Base-by-base conservation (phyloP, 2,888 invertebrate genomes). In the Hydraecia micacea region DNA sequence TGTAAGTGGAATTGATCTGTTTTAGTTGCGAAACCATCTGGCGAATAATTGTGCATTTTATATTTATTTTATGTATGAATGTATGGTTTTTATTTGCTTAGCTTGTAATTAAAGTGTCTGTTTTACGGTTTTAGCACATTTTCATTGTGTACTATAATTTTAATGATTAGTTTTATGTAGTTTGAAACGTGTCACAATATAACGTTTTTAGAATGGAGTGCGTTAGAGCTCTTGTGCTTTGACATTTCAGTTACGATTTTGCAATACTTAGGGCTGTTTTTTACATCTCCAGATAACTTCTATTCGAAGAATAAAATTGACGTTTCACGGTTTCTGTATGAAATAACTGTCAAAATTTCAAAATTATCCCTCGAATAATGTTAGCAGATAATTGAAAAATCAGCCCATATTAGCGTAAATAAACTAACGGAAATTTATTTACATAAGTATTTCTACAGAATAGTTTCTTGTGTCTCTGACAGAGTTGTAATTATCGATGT, bases 1-100 rank as follows among this genome's bases (percentile, higher is more conserved):
- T 77, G 82, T 86, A 79, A 86, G 86, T 87, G 9, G 0, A 82
- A 52, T 39, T 73, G 0, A 49, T 60, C 6, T 42, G 36, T 74
- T 72, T 62, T 46, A 13, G 8, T 70, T 39, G 32, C 5, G 8
- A 15, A 66, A 85, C 9, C 55, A 66, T 75, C 21, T 63, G 71
- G 28, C 21, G 1, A 46, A 66, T 69, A 18, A 25, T 73, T 58
- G 5, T n/a, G 5, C 11, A 4, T n/a, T 66, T 52, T 62, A n/a
- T 46, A n/a, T 70, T 68, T 25, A 18, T 65, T 84, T 73, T 5
- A 36, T 55, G 7, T 49, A 63, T 49, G 0, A 49, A 75, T 18
- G 0, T 55, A 62, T 49, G 21, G 13, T 15, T 78, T 66, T 63
- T 55, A 70, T 67, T 71, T 67, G 18, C 7, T 42, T 39, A 49